Conservation (phyloP, 2,113 vertebrate species). For the Gnathonemus echidnorhynchus region DNA sequence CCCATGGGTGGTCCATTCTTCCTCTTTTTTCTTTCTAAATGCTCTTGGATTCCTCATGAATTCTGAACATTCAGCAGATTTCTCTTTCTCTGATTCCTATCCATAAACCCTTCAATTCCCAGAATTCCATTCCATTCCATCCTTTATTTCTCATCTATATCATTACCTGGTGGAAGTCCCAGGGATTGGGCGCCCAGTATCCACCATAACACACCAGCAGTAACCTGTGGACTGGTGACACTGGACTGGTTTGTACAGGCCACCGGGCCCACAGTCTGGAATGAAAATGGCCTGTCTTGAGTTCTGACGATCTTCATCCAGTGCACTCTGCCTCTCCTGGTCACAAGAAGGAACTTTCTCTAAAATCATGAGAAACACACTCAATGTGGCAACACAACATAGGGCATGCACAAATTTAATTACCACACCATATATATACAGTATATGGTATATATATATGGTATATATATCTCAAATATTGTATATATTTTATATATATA, state of each 20-base stretch:
- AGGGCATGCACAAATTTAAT: background rate
- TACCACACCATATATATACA: conserved; percentile 3
- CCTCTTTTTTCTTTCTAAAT: background rate
- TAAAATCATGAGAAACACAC: conserved; percentile 65
- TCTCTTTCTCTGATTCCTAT: background rate
- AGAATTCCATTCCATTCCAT: background rate
- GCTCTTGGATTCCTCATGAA: background rate
- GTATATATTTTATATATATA: background rate
- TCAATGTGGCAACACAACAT: conserved; percentile 35
- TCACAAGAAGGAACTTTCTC: conserved; percentile 95
- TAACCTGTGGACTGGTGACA: conserved; percentile 98
- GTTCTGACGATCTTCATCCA: conserved; percentile 81
- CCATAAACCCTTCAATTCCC: background rate
- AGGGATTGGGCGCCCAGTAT: conserved; percentile 89
- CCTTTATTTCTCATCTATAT: background rate
- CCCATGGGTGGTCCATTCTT: background rate
- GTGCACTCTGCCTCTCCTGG: conserved; percentile 86
- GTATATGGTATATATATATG: background rate
- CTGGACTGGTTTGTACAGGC: conserved; percentile 88
- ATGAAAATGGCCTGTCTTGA: conserved; percentile 84
- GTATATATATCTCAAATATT: background rate
- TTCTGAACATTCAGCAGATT: background rate
- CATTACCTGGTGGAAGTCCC: conserved; percentile 90
- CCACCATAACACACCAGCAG: conserved; percentile 96
- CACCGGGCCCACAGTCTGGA: conserved; percentile 82